Percentiles rank a stretch among this genome's conserved stretches.
phyloP scores from a whole-genome alignment of 2,113 vertebrate species.

The Podocnemis expansa region DNA sequence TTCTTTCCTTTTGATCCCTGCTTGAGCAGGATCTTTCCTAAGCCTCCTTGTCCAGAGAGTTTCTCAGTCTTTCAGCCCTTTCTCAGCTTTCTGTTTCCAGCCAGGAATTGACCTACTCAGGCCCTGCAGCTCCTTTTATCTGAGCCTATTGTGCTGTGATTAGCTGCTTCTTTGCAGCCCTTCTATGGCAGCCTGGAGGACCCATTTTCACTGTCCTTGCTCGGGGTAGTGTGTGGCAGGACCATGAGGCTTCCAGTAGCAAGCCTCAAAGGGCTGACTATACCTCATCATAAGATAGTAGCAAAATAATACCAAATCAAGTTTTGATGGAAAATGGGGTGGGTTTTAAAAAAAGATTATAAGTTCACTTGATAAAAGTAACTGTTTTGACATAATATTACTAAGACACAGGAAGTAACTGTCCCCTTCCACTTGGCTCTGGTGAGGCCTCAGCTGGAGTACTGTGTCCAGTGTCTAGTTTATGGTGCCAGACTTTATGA shows the following conservation, averaged over 20 bases:
- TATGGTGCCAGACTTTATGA: background rate
- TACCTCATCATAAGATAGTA: background rate
- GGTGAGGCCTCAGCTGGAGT: background rate
- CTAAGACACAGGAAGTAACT: background rate
- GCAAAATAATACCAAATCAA: background rate
- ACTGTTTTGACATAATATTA: background rate
- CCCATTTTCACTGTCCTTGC: background rate
- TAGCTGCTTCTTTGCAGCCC: background rate
- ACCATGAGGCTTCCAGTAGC: background rate
- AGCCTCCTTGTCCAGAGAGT: background rate
- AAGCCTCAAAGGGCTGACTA: background rate
- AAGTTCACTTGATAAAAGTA: background rate
- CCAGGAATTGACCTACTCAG: background rate
- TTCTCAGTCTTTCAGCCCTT: background rate
- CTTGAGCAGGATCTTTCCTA: background rate
- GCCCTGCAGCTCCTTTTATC: background rate
- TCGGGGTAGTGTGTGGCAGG: background rate
- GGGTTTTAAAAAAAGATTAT: background rate
- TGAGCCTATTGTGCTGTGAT: background rate
- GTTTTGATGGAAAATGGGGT: background rate
- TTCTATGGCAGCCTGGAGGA: background rate
- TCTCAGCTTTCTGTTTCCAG: background rate
- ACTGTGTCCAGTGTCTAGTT: background rate
- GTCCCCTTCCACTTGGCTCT: background rate
- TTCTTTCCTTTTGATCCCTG: background rate